Base-by-base conservation (phyloP, 2,113 vertebrate genomes). In the Phrynosoma platyrhinos region DNA sequence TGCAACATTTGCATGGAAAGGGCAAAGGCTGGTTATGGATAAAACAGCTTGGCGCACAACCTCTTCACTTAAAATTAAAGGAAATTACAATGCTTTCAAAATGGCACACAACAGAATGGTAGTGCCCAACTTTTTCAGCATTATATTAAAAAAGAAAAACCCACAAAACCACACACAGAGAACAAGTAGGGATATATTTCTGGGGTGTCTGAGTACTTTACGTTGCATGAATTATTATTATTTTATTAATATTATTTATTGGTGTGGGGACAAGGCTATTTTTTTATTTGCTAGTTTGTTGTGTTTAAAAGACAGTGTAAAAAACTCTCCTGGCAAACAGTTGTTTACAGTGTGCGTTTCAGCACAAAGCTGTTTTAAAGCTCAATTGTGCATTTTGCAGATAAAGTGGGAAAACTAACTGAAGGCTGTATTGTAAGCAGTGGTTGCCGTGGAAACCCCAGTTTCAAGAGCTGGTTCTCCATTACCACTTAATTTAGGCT, bases 381-480 rank as follows among this genome's bases (percentile, higher is more conserved):
- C 98, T 98, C 98, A 99, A 98, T 98, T 99, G 99, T 99, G 99
- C 98, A 98, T 99, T 99, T 99, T 99, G 98, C 98, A 99, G 99
- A 99, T 99, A 99, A 99, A 99, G 98, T 98, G 98, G 98, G 98
- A 98, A 98, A 98, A 99, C 98, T 98, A 97, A 99, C 98, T 98
- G 98, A 98, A 98, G 98, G 98, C 98, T 97, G 97, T 98, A 98
- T 99, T 98, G 98, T 98, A 98, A 98, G 98, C 97, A 96, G 97
- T 93, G 95, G 98, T 99, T 99, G 98, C 98, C 98, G 97, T 97
- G 98, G 98, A 98, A 99, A 99, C 98, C 96, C 96, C 97, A 97
- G 97, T 98, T 98, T 98, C 96, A 98, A 98, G 98, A 98, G 98
- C 98, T 97, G 98, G 96, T 99, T 98, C 98, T 99, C 99, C 97